Conservation (phyloP, 2,797 vertebrate species). For the Scleropages formosus region DNA sequence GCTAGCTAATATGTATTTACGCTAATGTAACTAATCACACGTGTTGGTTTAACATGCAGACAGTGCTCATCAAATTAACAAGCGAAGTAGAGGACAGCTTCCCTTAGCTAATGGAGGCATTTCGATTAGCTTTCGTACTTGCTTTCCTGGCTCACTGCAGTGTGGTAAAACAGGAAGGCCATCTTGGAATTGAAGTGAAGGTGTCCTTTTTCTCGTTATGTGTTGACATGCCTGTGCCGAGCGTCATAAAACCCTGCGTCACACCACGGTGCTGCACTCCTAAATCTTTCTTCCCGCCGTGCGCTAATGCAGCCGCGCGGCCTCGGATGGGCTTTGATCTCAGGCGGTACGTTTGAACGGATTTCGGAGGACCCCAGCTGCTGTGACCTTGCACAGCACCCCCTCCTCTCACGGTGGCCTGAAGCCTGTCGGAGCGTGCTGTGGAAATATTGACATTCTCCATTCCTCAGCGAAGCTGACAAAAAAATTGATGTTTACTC, state of each 20-base stretch:
- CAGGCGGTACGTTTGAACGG: conserved; percentile 30
- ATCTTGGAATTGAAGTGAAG: background rate
- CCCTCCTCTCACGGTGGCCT: conserved; percentile 3
- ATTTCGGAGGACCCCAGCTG: conserved; percentile 4
- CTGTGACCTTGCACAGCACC: conserved; percentile 22
- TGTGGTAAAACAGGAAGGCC: background rate
- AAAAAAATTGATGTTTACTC: conserved; percentile 16
- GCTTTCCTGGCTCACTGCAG: background rate
- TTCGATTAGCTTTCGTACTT: background rate
- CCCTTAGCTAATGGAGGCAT: background rate
- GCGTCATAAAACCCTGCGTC: conserved; percentile 3
- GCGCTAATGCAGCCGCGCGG: background rate
- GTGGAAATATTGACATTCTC: conserved; percentile 37
- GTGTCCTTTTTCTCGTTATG: conserved; percentile 1
- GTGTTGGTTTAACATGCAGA: background rate
- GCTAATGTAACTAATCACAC: background rate
- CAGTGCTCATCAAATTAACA: background rate
- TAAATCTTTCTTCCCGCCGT: background rate
- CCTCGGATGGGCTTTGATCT: conserved; percentile 22
- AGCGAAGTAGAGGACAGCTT: background rate
- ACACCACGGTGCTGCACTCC: background rate
- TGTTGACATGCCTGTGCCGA: background rate
- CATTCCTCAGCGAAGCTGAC: conserved; percentile 30
- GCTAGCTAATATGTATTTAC: background rate
- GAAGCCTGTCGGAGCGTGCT: conserved; percentile 15